These are phyloP conservation scores for Calameuta filiformis DNA, from an alignment of 2,888 invertebrate species.

Conservation along the genomic window DNA sequence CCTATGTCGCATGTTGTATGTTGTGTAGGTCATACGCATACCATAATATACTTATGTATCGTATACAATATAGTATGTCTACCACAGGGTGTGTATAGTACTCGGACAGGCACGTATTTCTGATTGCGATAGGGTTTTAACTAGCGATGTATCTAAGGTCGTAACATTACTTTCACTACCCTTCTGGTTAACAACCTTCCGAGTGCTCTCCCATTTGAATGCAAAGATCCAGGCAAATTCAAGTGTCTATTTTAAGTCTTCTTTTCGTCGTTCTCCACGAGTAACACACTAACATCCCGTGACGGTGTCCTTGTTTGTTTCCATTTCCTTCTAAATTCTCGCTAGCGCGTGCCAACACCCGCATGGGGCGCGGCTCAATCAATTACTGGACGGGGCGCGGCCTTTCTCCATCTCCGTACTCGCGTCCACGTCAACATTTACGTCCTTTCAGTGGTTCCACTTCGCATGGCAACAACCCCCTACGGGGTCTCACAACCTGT, in stretches of 20 bases:
- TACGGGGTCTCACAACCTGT: conserved; percentile 16
- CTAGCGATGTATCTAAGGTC: neutral
- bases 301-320: neutral
- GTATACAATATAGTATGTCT: neutral
- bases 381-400: conserved; percentile 57
- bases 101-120: neutral
- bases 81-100: neutral
- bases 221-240: neutral
- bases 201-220: neutral
- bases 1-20: neutral
- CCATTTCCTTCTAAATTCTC: conserved; percentile 7
- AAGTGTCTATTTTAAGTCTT: neutral
- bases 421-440: conserved; percentile 31
- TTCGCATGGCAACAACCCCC: conserved; percentile 47
- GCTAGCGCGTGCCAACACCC: conserved; percentile 40
- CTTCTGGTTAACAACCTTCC: neutral
- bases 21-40: neutral
- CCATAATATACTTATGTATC: neutral
- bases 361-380: conserved; percentile 59
- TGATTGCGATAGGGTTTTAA: neutral
- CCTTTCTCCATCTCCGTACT: conserved; percentile 26
- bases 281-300: neutral
- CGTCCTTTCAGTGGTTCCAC: conserved; percentile 7
- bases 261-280: neutral
- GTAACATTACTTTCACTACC: neutral